Conservation (phyloP, 2,888 invertebrate genomes). For the Oligia fasciuncula region DNA sequence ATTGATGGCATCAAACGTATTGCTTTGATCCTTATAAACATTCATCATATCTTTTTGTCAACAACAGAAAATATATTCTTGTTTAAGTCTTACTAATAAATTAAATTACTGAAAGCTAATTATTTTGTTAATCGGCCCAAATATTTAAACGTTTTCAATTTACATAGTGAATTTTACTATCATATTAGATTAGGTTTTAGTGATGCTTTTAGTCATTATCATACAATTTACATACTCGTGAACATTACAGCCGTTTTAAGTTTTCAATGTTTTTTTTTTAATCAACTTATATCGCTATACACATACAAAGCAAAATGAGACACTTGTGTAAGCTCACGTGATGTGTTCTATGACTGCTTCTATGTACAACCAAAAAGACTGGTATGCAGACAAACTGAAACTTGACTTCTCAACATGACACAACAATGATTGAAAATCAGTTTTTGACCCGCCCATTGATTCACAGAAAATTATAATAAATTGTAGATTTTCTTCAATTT, state of each 20-base stretch:
- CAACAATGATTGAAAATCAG: not conserved
- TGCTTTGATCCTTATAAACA: not conserved
- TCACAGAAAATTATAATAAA: slow-evolving; percentile 1
- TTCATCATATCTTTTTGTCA: not conserved
- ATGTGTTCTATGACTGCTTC: not conserved
- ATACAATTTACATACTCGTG: slow-evolving; percentile 11
- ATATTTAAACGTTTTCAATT: not conserved
- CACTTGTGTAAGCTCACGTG: not conserved
- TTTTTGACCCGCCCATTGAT: not conserved
- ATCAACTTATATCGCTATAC: not conserved
- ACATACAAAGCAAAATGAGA: slow-evolving; percentile 4
- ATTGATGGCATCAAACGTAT: slow-evolving; percentile 12
- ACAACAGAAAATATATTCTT: slow-evolving; percentile 2
- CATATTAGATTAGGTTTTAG: not conserved
- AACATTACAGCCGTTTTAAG: not conserved
- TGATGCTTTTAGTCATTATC: slow-evolving; percentile 17
- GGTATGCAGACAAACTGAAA: not conserved
- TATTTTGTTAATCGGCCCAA: not conserved
- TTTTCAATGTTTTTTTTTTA: not conserved
- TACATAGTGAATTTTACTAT: not conserved
- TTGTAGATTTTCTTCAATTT: not conserved
- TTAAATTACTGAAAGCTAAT: slow-evolving; percentile 4
- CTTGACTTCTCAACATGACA: not conserved
- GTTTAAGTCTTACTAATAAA: slow-evolving; percentile 1
- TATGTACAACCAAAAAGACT: not conserved